Evolutionary conservation across 2,888 invertebrate genomes (phyloP).

Genomic region (Oxytorus armatus): DNA sequence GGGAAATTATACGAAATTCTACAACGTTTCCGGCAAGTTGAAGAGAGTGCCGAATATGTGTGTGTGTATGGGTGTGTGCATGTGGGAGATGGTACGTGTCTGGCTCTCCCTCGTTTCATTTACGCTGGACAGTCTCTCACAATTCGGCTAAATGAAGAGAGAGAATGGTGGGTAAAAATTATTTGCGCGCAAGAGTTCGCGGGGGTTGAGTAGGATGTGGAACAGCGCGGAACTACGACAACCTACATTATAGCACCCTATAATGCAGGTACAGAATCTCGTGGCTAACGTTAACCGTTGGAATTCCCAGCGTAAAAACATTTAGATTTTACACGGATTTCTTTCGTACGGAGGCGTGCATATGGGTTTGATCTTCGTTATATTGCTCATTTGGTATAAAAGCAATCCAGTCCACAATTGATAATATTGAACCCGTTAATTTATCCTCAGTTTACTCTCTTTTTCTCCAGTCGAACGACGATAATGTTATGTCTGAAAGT

Average conservation of each 20-base stretch:
- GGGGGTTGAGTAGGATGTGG: slow-evolving; percentile 7
- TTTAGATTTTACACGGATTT: background rate
- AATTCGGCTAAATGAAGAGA: slow-evolving; percentile 2
- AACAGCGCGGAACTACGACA: slow-evolving; percentile 20
- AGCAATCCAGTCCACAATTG: too few species aligned
- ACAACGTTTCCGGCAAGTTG: slow-evolving; percentile 54
- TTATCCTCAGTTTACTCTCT: background rate
- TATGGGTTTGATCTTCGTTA: too few species aligned
- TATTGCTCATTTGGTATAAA: too few species aligned
- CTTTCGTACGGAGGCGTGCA: too few species aligned
- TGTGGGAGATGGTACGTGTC: background rate
- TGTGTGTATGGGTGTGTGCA: slow-evolving; percentile 19
- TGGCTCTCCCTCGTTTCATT: slow-evolving; percentile 25
- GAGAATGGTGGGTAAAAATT: slow-evolving; percentile 1
- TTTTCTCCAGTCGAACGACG: background rate
- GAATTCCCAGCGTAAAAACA: slow-evolving; percentile 13
- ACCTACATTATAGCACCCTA: slow-evolving; percentile 13
- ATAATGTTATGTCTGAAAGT: background rate
- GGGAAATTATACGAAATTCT: slow-evolving; percentile 70
- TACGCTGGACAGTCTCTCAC: slow-evolving; percentile 27
- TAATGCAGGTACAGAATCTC: slow-evolving; percentile 1
- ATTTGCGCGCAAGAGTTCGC: slow-evolving; percentile 8
- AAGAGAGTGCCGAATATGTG: slow-evolving; percentile 27
- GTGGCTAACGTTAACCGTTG: slow-evolving; percentile 16
- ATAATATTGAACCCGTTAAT: too few species aligned